These are phyloP conservation scores for Anas platyrhynchos DNA, from an alignment of 2,113 vertebrate species.

Conservation along the genomic window DNA sequence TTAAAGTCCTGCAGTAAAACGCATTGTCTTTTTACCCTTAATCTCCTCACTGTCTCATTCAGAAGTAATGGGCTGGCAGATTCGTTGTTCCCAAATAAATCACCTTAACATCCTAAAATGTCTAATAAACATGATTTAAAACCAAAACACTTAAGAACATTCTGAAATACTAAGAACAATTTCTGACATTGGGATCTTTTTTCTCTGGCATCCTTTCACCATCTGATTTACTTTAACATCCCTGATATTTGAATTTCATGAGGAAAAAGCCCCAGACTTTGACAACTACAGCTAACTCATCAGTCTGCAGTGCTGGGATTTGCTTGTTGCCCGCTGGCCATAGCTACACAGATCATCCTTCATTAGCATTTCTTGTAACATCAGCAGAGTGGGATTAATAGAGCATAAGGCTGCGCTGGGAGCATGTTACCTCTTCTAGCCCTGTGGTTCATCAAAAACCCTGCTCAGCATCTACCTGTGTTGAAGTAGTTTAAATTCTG, in stretches of 20 bases:
- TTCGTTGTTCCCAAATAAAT: not conserved
- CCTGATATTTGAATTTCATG: not conserved
- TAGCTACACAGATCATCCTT: not conserved
- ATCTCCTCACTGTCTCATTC: not conserved
- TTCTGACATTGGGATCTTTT: not conserved
- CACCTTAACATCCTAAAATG: not conserved
- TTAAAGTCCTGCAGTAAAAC: not conserved
- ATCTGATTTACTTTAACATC: not conserved
- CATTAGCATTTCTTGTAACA: not conserved
- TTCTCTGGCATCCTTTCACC: not conserved
- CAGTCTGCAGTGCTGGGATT: not conserved
- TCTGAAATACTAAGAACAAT: not conserved
- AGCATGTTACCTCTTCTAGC: fast-evolving
- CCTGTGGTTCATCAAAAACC: not conserved
- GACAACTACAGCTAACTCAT: not conserved
- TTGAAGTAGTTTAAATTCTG: not conserved
- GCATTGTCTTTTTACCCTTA: not conserved
- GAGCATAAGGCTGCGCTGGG: not conserved
- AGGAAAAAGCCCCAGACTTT: not conserved
- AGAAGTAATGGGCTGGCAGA: not conserved
- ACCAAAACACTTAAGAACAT: not conserved
- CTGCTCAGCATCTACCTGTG: not conserved
- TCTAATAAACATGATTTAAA: not conserved
- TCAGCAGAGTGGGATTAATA: not conserved
- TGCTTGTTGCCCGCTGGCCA: not conserved